Base-by-base conservation (phyloP, 2,113 vertebrate species). In the Ictidomys tridecemlineatus region DNA sequence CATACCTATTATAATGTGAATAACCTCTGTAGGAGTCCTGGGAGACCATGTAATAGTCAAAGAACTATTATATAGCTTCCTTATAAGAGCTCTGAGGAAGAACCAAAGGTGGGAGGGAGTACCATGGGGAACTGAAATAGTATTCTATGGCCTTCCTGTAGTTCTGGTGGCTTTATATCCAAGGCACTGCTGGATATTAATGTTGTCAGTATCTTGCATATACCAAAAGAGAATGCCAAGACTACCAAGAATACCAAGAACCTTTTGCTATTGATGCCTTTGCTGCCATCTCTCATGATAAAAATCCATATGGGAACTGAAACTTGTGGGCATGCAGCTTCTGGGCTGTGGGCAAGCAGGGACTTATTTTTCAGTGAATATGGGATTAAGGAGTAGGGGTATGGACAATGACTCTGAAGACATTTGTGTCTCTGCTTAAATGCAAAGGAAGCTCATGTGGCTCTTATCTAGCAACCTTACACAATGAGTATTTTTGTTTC, bases 121-220 rank as follows among this genome's bases (percentile, higher is more conserved):
- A 96, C 98, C 97, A 95, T 0, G 93, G 92, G 1, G 91, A 20
- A 9, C 24, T 90, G 58, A 98, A 98, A 2, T 98, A 98, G 4
- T 98, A 98, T 91, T 98, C 98, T 91, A 99, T 8, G 48, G 99
- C 99, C 97, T 98, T 99, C 48, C 89, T 97, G 96, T 99, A 99
- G 0, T 26, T 98, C 92, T 98, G 98, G 98, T 99, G 99, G 67
- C 97, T 99, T 70, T 94, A 98, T 97, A 99, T 98, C 99, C 99
- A 99, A 67, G 97, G 95, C 99, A 99, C 99, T 14, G 99, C 99
- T 89, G 99, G 98, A 88, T 99, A 99, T 98, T 99, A 58, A 58
- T 58, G 99, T 72, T 98, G 98, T 99, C 99, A 99, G 97, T 99
- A 99, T 70, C 99, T 98, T 14, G 98, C 39, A 2, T 99, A 99